These are phyloP conservation scores for Mesopsocus fuscifrons DNA, from an alignment of 2,888 invertebrate genomes.

Conservation along the genomic window DNA sequence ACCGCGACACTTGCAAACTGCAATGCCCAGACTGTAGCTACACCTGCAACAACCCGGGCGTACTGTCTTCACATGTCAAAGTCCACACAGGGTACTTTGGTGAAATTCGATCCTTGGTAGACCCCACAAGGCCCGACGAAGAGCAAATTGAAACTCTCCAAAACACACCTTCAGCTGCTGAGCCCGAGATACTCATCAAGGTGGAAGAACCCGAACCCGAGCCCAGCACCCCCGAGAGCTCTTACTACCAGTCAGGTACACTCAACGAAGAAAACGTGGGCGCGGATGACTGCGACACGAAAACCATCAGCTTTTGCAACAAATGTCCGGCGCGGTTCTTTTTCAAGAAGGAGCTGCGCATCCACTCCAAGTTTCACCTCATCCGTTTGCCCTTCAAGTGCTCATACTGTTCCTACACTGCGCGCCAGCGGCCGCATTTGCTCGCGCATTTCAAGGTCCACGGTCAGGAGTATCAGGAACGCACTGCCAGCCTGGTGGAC, in stretches of 20 bases:
- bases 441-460: constrained; percentile 52
- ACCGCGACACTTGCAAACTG: constrained; percentile 21
- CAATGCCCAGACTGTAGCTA: constrained; percentile 66
- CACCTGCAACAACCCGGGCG: constrained; percentile 49
- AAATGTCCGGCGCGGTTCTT: constrained; percentile 73
- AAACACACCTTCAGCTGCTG: constrained; percentile 23
- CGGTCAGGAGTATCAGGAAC: constrained; percentile 56
- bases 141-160: constrained; percentile 35
- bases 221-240: constrained; percentile 19
- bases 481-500: constrained; percentile 45
- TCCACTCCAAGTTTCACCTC: constrained; percentile 52
- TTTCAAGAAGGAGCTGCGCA: constrained; percentile 48
- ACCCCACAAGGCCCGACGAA: constrained; percentile 41
- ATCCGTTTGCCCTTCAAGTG: constrained; percentile 44
- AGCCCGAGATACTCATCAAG: constrained; percentile 5
- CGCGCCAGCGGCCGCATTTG: constrained; percentile 47
- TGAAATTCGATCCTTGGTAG: constrained; percentile 50
- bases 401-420: constrained; percentile 56
- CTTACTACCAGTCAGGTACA: constrained; percentile 14
- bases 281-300: constrained; percentile 22
- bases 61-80: constrained; percentile 51
- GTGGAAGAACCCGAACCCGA: background rate
- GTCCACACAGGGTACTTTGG: constrained; percentile 53
- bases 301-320: constrained; percentile 48
- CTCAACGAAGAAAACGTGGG: constrained; percentile 20